Evolutionary conservation across 2,888 invertebrate genomes (phyloP), one percentile per base, ranked within the genome.

Genomic region (Eupeodes luniger): DNA sequence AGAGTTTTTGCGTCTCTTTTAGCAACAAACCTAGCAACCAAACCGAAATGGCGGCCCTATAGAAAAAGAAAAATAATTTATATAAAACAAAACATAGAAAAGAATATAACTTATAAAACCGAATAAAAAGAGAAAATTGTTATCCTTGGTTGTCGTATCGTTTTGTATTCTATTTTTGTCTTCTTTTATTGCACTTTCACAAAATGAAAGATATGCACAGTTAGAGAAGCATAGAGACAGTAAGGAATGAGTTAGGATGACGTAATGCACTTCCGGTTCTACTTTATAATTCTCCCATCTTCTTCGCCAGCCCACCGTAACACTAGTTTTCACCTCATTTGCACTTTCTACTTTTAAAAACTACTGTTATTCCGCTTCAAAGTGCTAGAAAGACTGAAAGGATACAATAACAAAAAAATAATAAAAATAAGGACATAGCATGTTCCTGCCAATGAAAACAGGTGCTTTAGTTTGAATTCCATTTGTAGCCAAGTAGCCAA

Each of bases 271-370:
- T 57, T 57, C 57, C 12, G 34, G 27, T 57, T 57, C 27, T 6
- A 34, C 55, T 55, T 55, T 44, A 16, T 19, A 16, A 10, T 27
- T 27, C 27, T 27, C 2, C 27, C 27, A 11, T 11, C 11, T 11
- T 34, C 27, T 34, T 1, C 7, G 51, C 67, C 27, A 59, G 66
- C 70, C 64, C 34, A n/a, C 70, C 61, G 53, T 72, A 81, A 62
- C n/a, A 61, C n/a, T 67, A 77, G 72, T 81, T 81, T 81, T 77
- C 77, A 81, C 66, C 81, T 81, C 81, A 81, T 81, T 85, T 81
- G 81, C 77, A 81, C 85, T 72, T 77, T 69, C 64, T 67, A 53
- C 77, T 77, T 59, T 34, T 61, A 47, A 70, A 76, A 67, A 64
- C 47, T 66, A 64, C 47, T 66, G 44, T 47, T 66, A 47, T 49